phyloP scores from a whole-genome alignment of 2,113 vertebrate species.

The Shinisaurus crocodilurus region DNA sequence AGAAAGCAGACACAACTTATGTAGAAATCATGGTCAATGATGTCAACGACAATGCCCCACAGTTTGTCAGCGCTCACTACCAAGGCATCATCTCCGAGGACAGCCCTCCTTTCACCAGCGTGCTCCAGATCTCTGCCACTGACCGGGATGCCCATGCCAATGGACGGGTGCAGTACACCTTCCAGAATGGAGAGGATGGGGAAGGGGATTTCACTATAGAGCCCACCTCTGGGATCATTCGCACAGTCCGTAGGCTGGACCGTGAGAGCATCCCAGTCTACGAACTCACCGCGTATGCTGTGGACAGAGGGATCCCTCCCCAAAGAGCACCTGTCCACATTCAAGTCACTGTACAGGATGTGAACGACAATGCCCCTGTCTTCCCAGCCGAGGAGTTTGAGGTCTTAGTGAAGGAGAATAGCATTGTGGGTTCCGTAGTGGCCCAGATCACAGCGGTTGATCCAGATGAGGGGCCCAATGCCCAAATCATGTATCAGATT shows the following conservation, averaged over 20 bases:
- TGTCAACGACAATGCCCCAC: slow-evolving; percentile 96
- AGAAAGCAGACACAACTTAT: slow-evolving; percentile 97
- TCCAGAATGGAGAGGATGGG: slow-evolving; percentile 97
- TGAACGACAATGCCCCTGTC: slow-evolving; percentile 96
- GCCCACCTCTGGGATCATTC: slow-evolving; percentile 95
- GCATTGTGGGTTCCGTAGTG: slow-evolving; percentile 94
- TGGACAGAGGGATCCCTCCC: slow-evolving; percentile 93
- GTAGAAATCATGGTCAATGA: slow-evolving; percentile 98
- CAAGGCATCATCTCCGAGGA: slow-evolving; percentile 95
- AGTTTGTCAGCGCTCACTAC: slow-evolving; percentile 93
- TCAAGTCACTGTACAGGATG: slow-evolving; percentile 93
- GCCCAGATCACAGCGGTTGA: slow-evolving; percentile 95
- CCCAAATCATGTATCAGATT: slow-evolving; percentile 99
- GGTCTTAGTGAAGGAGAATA: slow-evolving; percentile 96
- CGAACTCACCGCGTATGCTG: slow-evolving; percentile 93
- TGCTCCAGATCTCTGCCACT: slow-evolving; percentile 96
- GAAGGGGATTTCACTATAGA: slow-evolving; percentile 99
- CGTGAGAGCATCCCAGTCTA: slow-evolving; percentile 92
- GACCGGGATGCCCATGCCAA: slow-evolving; percentile 96
- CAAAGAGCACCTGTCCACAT: slow-evolving; percentile 93
- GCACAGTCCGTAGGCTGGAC: slow-evolving; percentile 92
- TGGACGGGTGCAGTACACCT: slow-evolving; percentile 96
- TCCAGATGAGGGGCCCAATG: slow-evolving; percentile 94
- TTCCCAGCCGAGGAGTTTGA: slow-evolving; percentile 97
- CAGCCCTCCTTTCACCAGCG: slow-evolving; percentile 93